Conservation (phyloP, 2,113 vertebrate species). For the Corythoichthys intestinalis region DNA sequence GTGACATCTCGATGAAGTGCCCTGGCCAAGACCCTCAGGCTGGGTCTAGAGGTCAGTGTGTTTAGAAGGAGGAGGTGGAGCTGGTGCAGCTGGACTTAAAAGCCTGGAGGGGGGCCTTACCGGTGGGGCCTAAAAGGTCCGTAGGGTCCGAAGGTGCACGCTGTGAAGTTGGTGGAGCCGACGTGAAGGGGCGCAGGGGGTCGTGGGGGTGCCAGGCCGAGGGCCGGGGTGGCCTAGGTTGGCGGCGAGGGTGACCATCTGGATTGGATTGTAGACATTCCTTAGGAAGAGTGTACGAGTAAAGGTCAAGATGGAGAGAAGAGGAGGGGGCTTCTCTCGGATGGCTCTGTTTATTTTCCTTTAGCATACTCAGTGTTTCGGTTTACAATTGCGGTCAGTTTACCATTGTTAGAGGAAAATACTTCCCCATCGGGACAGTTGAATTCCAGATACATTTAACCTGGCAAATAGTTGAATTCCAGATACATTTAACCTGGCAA, state of each 20-base stretch:
- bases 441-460: constrained; percentile 28
- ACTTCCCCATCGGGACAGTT: constrained; percentile 28
- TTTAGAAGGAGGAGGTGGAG: constrained; percentile 37
- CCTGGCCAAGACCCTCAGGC: constrained; percentile 34
- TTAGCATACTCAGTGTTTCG: constrained; percentile 40
- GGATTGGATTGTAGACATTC: constrained; percentile 77
- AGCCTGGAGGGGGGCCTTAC: constrained; percentile 23
- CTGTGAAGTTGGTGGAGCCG: constrained; percentile 16
- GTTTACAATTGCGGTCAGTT: constrained; percentile 43
- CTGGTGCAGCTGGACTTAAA: constrained; percentile 46
- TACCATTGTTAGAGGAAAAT: constrained; percentile 39
- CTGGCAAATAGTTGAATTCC: constrained; percentile 26
- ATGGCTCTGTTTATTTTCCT: constrained; percentile 57
- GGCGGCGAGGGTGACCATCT: constrained; percentile 66
- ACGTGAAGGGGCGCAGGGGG: constrained; percentile 40
- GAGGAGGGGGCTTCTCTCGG: constrained; percentile 20
- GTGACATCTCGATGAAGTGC: constrained; percentile 32
- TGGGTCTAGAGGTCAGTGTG: constrained; percentile 56
- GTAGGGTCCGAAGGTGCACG: constrained; percentile 46
- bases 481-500: constrained; percentile 10
- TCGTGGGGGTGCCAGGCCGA: constrained; percentile 16
- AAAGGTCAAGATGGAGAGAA: constrained; percentile 62
- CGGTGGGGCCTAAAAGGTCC: constrained; percentile 38
- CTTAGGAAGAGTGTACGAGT: constrained; percentile 64
- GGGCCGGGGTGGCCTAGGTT: constrained; percentile 25